These are phyloP conservation scores for Sinocyclocheilus maitianheensis DNA, from an alignment of 2,113 vertebrate species.

Conservation along the genomic window DNA sequence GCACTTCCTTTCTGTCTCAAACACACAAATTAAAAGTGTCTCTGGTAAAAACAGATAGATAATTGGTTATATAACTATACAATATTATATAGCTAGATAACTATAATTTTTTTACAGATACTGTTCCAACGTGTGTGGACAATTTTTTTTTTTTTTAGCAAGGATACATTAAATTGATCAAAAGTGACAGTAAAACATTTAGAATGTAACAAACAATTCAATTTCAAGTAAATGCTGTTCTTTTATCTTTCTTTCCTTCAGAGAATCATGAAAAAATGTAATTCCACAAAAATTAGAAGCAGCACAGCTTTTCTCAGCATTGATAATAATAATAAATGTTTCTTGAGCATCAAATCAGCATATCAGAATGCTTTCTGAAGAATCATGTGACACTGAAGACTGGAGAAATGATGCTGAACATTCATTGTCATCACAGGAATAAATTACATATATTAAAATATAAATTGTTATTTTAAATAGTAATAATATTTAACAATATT, in stretches of 20 bases:
- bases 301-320: too few species aligned
- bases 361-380: too few species aligned
- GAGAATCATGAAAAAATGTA: neutral
- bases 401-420: too few species aligned
- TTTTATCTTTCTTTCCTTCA: too few species aligned
- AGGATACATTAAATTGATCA: neutral
- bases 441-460: too few species aligned
- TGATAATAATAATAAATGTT: too few species aligned
- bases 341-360: neutral
- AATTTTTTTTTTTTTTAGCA: neutral
- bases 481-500: too few species aligned
- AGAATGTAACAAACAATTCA: neutral
- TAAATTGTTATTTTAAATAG: too few species aligned
- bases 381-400: too few species aligned
- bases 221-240: too few species aligned
- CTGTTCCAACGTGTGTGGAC: neutral
- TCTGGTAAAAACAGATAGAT: neutral
- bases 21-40: neutral
- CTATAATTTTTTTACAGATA: neutral
- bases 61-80: too few species aligned
- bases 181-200: neutral
- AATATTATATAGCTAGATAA: too few species aligned
- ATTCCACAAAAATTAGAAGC: neutral
- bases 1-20: neutral
- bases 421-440: neutral